Percentiles rank a stretch among this genome's conserved stretches.
Evolutionary conservation across 2,113 vertebrate genomes (phyloP).

Genomic region (Chamaea fasciata): DNA sequence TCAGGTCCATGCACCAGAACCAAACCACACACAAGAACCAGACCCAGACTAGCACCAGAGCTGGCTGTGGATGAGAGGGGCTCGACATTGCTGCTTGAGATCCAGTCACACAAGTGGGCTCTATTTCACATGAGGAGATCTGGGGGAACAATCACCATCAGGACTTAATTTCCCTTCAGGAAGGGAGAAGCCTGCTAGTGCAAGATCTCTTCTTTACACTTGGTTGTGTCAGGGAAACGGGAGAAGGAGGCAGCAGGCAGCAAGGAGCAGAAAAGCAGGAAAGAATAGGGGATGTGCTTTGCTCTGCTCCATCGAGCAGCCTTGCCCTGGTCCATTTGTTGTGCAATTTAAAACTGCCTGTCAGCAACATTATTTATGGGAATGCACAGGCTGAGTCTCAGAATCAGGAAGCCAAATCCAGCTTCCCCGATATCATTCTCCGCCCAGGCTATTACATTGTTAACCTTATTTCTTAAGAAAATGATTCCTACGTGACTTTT

Average conservation of each 20-base stretch:
- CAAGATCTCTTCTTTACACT: neutral
- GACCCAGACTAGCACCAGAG: neutral
- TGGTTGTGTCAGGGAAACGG: neutral
- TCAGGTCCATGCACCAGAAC: neutral
- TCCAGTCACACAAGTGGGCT: rapidly evolving
- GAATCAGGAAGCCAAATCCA: constrained; percentile 35
- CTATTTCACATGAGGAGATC: neutral
- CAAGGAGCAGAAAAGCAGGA: neutral
- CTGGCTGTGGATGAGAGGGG: neutral
- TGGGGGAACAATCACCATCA: neutral
- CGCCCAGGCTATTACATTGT: neutral
- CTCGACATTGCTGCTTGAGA: neutral
- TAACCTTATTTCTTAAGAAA: neutral
- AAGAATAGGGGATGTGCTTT: neutral
- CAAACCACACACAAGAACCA: neutral
- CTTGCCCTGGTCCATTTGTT: constrained; percentile 31
- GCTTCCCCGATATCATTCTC: neutral
- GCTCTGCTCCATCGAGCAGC: neutral
- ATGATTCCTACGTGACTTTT: neutral
- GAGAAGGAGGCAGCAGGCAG: neutral
- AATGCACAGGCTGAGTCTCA: neutral
- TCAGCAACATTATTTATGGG: constrained; percentile 51
- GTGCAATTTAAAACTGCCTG: constrained; percentile 36
- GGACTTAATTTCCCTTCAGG: neutral
- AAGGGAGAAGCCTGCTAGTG: neutral